Evolutionary conservation across 2,113 vertebrate species (phyloP).

Genomic region (Hemichromis elongatus): DNA sequence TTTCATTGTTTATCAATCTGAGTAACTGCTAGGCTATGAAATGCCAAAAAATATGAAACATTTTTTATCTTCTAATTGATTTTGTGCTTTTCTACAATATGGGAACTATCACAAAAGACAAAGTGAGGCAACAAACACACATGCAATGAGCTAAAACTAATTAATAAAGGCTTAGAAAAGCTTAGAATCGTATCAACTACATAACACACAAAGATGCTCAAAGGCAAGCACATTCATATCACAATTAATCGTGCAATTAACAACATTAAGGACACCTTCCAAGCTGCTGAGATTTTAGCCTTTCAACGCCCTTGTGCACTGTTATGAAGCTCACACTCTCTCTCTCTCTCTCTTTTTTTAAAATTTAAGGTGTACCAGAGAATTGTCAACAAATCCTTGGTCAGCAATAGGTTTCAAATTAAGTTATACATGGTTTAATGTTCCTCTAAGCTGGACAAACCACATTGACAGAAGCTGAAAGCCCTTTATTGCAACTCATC

Average conservation of each 20-base stretch:
- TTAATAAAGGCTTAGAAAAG: neutral
- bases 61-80: neutral
- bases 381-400: neutral
- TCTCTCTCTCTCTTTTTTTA: neutral
- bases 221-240: neutral
- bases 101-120: too few species aligned
- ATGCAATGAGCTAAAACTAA: neutral
- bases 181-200: neutral
- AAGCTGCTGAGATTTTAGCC: neutral
- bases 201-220: neutral
- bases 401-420: neutral
- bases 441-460: constrained; percentile 17
- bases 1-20: neutral
- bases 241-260: neutral
- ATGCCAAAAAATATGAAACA: neutral
- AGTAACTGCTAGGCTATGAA: neutral
- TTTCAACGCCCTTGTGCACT: neutral
- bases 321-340: neutral
- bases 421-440: constrained; percentile 23
- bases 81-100: neutral
- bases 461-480: constrained; percentile 19
- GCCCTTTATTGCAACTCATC: constrained; percentile 25
- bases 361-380: neutral
- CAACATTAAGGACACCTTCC: neutral
- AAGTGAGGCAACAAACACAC: neutral